Base-by-base conservation (phyloP, 2,113 vertebrate genomes). In the Argyrosomus japonicus region DNA sequence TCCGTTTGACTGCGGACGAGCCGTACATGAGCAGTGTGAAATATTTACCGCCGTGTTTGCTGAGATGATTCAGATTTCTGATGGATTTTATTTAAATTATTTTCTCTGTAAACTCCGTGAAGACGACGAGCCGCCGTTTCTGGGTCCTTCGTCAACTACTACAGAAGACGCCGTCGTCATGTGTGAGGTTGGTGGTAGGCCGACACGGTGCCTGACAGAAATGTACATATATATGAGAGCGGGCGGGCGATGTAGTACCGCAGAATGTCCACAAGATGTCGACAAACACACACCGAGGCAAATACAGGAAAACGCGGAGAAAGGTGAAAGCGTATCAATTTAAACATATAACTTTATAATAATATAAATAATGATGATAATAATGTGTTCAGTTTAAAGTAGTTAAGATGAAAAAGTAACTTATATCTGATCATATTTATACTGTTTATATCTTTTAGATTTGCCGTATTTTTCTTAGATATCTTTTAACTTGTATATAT, bases 41-140 rank as follows among this genome's bases (percentile, higher is more conserved):
- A 80, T 76, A 82, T 79, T 95, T 96, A 96, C 95, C 95, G 65
- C 74, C 36, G 81, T 62, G 45, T 84, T 47, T 36, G 45, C 5
- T 53, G 65, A 80, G 96, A 96, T 96, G 96, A 78, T 75, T 89
- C 50, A 36, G 95, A 95, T 96, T 90, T 90, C 73, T 65, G 65
- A 60, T 27, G 79, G 95, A 96, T 85, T 53, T 74, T 25, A 84
- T 79, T 77, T 25, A 80, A 9, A 40, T 69, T 2, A 19, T 57
- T 68, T 53, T n/a, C 14, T 40, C 6, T 3, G 6, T 3, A 2
- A 25, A 25, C 47, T 48, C 15, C 21, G 18, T 29, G 25, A 62
- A 79, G 6, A 77, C 21, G 25, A 91, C 1, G n/a, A 56, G 21
- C 73, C 79, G 87, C 88, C 91, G 91, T 91, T 84, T 10, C 1